Base-by-base conservation (phyloP, 2,797 vertebrate species). In the Mormyrus proboscirostris region DNA sequence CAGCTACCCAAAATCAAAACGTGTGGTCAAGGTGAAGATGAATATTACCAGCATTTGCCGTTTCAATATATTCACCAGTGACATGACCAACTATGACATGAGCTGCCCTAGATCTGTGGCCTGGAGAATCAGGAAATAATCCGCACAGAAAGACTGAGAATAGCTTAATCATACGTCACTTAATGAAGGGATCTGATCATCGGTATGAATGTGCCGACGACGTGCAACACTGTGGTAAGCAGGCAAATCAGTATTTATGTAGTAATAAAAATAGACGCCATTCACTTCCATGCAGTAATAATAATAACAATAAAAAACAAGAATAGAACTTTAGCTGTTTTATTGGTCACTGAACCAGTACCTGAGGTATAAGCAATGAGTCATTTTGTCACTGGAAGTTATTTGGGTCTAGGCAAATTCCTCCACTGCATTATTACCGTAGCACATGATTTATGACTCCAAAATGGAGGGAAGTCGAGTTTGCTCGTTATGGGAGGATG, bases 401-500 rank as follows among this genome's bases (percentile, higher is more conserved):
- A 91, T 92, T 90, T 90, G 89, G 89, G 88, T 89, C 91, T 86
- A 91, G 89, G 88, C 88, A 83, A 91, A 89, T 91, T 89, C 88
- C 59, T 69, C 82, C 88, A 86, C 90, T 65, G 90, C 76, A 88
- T 90, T 85, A 87, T 90, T 87, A 85, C 16, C 47, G 73, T 88
- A 57, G 89, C 90, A 33, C 41, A 87, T 91, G 90, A 92, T 91
- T 93, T 90, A 93, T 93, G 89, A 89, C 88, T 89, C 86, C 88
- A 87, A 89, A 79, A 89, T 88, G 89, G 79, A 89, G 89, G 89
- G 91, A 65, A 92, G 89, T 92, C 91, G 90, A 89, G 90, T 90
- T 91, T 90, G 90, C 89, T 91, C 88, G 92, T 92, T 91, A 91
- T 84, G 5, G 51, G 25, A 89, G 91, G 89, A 90, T 90, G 85